Evolutionary conservation across 2,888 invertebrate species (phyloP).

Genomic region (Fragum whitleyi): DNA sequence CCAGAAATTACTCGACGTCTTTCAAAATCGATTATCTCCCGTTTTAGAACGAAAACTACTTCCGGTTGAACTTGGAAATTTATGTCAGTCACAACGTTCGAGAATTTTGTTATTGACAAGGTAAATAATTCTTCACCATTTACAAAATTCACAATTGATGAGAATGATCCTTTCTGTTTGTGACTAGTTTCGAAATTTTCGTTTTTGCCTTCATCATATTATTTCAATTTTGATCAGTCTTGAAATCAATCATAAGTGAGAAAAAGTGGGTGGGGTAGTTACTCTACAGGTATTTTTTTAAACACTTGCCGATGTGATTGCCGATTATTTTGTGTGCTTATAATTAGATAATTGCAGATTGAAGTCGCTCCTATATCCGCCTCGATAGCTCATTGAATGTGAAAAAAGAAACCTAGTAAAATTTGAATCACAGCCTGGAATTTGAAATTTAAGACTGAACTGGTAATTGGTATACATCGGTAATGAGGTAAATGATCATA

Average conservation of each 20-base stretch:
- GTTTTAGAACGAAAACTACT: constrained; percentile 4
- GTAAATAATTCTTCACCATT: not conserved
- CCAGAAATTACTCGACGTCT: too few relatives aligned
- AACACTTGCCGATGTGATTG: too few relatives aligned
- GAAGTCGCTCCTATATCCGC: too few relatives aligned
- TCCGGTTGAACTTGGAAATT: constrained; percentile 32
- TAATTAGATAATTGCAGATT: too few relatives aligned
- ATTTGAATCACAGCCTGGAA: too few relatives aligned
- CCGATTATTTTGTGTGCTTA: too few relatives aligned
- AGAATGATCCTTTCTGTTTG: not conserved
- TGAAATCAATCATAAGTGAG: not conserved
- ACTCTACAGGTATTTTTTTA: not conserved
- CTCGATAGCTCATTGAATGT: too few relatives aligned
- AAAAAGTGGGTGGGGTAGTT: constrained; percentile 7
- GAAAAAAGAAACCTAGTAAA: too few relatives aligned
- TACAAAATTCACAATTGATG: not conserved
- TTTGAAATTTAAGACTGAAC: too few relatives aligned
- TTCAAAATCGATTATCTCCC: constrained; percentile 22
- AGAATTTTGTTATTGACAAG: not conserved
- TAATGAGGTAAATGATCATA: too few relatives aligned
- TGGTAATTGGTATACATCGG: too few relatives aligned
- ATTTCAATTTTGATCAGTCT: not conserved
- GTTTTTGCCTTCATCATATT: not conserved
- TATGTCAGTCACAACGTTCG: constrained; percentile 24
- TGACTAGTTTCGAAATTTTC: not conserved